Base-by-base conservation (phyloP, 2,888 invertebrate species). In the Melitaea athalia region DNA sequence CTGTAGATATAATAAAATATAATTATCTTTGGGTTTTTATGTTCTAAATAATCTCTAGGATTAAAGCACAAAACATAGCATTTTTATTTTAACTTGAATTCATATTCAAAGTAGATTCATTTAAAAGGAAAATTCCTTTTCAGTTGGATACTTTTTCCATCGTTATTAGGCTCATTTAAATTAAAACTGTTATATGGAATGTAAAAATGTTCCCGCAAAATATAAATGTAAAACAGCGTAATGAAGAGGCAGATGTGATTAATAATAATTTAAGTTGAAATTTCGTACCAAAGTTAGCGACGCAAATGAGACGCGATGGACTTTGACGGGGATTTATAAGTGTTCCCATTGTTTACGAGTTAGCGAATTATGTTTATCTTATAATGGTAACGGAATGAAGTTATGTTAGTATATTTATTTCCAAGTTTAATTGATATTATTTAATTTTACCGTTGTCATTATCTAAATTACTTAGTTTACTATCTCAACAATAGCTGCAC, bases 301-400 rank as follows among this genome's bases (percentile, higher is more conserved):
- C 78, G 76, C 80, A 82, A 86, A 87, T 83, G 57, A 57, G 82
- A 84, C 79, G 75, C 75, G 69, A 73, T 73, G 70, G 75, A 75
- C 72, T 83, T 77, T 67, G 74, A 75, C 75, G 72, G 73, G 55
- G 79, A 82, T 81, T 84, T 81, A 81, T 79, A 75, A 80, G 81
- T 75, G 76, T 79, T 83, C 83, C 83, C 81, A 80, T 81, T 81
- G 79, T 81, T 84, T 79, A 81, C 76, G 73, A 78, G 15, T 11
- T 12, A 42, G 15, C 33, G 50, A 59, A 52, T 59, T 63, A 14
- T 65, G n/a, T 59, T 11, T 52, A 47, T 24, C 53, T 63, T 55
- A 52, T 63, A 45, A 12, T 55, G 63, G 24, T 55, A 47, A 38
- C 52, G 24, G 5, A 45, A 43, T 53, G 33, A 45, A 43, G 43